Evolutionary conservation across 2,888 invertebrate genomes (phyloP).

Genomic region (Leptarthrus brevirostris): DNA sequence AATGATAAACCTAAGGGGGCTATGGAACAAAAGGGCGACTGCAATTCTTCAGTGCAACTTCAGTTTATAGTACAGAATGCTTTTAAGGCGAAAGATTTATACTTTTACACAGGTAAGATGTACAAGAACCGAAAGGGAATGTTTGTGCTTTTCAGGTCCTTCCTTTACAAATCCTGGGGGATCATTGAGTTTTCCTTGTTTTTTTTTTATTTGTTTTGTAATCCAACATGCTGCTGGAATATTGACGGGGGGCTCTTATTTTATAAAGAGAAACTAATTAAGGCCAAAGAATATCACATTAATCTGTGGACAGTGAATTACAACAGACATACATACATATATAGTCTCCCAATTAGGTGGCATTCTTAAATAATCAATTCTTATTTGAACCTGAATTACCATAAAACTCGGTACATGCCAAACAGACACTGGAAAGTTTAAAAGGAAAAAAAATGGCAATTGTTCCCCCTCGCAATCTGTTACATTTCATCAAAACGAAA

Average conservation of each 20-base stretch:
- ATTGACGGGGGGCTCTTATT: neutral
- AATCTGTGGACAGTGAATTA: too few relatives aligned
- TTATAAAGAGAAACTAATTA: constrained; percentile 4
- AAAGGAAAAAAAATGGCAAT: too few relatives aligned
- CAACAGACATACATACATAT: too few relatives aligned
- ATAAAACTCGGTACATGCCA: neutral
- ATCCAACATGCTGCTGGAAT: too few relatives aligned
- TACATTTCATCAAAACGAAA: constrained; percentile 40
- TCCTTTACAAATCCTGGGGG: neutral
- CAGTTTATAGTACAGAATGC: too few relatives aligned
- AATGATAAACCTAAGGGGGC: neutral
- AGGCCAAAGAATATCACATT: neutral
- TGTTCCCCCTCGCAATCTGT: constrained; percentile 17
- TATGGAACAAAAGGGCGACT: neutral
- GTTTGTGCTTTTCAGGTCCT: neutral
- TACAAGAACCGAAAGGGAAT: too few relatives aligned
- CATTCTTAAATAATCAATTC: neutral
- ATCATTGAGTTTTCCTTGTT: neutral
- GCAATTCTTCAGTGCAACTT: neutral
- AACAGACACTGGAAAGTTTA: neutral
- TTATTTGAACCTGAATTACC: neutral
- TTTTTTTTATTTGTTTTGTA: too few relatives aligned
- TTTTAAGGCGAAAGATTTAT: neutral
- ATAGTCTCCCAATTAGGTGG: too few relatives aligned
- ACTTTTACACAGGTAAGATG: too few relatives aligned